Evolutionary conservation across 2,797 vertebrate genomes (phyloP), one percentile per base, ranked within the genome.

Genomic region (Amniataba percoides): DNA sequence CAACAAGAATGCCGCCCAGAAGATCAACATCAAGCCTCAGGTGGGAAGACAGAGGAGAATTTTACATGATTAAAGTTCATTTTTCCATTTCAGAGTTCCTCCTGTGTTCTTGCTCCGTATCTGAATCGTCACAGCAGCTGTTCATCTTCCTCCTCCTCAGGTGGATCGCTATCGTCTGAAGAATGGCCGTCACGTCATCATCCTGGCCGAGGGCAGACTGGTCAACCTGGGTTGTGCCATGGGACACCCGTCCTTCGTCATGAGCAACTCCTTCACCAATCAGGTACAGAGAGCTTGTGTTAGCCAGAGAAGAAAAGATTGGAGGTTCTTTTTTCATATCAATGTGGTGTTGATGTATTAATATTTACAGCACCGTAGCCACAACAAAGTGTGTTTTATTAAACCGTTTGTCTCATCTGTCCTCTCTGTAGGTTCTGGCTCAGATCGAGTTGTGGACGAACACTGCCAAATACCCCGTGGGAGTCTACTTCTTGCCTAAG

Each of bases 231-330:
- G 98, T 69, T 99, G 98, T 75, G 98, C 97, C 63, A 99, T 97
- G 97, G 98, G 98, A 61, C 98, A 99, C 77, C 98, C 98, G 0
- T 99, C 98, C 78, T 99, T 99, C 1, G 98, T 99, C 75, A 99
- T 99, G 98, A 99, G 98, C 95, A 99, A 99, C 93, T 99, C 98
- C 49, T 99, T 99, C 93, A 99, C 97, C 89, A 99, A 99, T 87
- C 98, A 99, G 94, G 93, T 94, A 66, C 40, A 1, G 6, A 3
- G 51, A 3, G 13, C 4, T n/a, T 39, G 16, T 13, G 9, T n/a
- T 14, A 49, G 21, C 21, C 1, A 27, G 11, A 23, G 16, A 43
- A 13, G 25, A 36, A 36, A 36, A 36, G 14, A 15, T n/a, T n/a
- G n/a, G n/a, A n/a, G n/a, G n/a, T n/a, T n/a, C n/a, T n/a, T n/a